These are phyloP conservation scores for Mayetiola destructor DNA, from an alignment of 2,888 invertebrate species.

Conservation along the genomic window DNA sequence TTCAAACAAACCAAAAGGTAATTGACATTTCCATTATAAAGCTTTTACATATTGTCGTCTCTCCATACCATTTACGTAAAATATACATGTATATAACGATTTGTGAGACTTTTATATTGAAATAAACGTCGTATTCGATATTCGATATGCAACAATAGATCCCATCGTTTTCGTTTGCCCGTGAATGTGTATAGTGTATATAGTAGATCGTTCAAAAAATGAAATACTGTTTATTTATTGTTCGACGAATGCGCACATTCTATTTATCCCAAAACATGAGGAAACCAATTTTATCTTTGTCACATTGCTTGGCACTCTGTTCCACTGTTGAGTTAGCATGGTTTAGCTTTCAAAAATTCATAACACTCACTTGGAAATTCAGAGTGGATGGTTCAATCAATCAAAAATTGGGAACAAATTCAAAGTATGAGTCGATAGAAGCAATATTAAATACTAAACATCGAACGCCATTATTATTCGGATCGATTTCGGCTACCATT, in stretches of 20 bases:
- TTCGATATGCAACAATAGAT: neutral
- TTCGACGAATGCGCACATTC: neutral
- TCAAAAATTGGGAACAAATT: conserved; percentile 12
- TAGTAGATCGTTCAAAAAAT: neutral
- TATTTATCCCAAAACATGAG: too few relatives aligned
- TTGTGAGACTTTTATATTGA: too few relatives aligned
- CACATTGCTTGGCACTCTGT: too few relatives aligned
- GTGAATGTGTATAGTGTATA: neutral
- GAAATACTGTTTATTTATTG: conserved; percentile 4
- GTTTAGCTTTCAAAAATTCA: conserved; percentile 16
- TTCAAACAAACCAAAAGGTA: neutral
- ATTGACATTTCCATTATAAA: conserved; percentile 14
- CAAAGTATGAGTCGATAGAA: neutral
- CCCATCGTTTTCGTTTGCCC: neutral
- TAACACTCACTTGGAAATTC: conserved; percentile 15
- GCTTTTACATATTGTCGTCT: conserved; percentile 12
- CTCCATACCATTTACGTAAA: too few relatives aligned
- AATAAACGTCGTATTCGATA: neutral
- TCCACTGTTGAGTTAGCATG: too few relatives aligned
- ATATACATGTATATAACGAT: too few relatives aligned
- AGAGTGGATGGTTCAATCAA: conserved; percentile 16
- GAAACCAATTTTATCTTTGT: too few relatives aligned
- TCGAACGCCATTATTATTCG: too few relatives aligned
- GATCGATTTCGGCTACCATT: too few relatives aligned
- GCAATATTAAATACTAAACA: neutral